Percentiles rank a stretch among this genome's conserved stretches.
phyloP scores from a whole-genome alignment of 2,888 invertebrate genomes.

The Orthosia gracilis region DNA sequence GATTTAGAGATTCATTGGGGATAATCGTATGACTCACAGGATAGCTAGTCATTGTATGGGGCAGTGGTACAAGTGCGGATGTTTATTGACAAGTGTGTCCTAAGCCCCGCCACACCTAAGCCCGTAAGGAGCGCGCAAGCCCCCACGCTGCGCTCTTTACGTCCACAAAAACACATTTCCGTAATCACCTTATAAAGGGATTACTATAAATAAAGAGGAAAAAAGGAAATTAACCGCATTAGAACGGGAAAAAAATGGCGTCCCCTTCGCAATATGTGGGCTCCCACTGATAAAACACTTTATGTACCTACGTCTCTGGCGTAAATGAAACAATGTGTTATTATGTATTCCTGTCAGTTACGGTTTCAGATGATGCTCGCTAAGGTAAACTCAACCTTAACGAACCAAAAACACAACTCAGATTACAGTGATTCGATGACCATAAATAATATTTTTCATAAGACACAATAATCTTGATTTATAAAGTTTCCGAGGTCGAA shows the following conservation, averaged over 20 bases:
- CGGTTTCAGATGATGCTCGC: slow-evolving; percentile 56
- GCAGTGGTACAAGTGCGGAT: slow-evolving; percentile 3
- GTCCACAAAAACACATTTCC: slow-evolving; percentile 91
- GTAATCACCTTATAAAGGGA: slow-evolving; percentile 92
- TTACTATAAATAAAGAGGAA: slow-evolving; percentile 92
- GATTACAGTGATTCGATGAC: slow-evolving; percentile 38
- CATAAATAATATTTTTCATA: slow-evolving; percentile 51
- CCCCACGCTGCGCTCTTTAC: slow-evolving; percentile 90
- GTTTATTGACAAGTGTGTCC: slow-evolving; percentile 40
- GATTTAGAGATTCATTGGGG: slow-evolving; percentile 2
- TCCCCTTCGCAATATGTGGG: slow-evolving; percentile 90
- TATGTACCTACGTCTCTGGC: slow-evolving; percentile 84
- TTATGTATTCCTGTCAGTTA: slow-evolving; percentile 82
- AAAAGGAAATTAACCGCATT: slow-evolving; percentile 91
- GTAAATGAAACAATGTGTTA: slow-evolving; percentile 88
- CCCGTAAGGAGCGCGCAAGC: slow-evolving; percentile 76
- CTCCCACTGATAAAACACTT: slow-evolving; percentile 90
- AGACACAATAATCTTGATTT: slow-evolving; percentile 65
- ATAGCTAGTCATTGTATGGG: slow-evolving; percentile 13
- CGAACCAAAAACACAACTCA: slow-evolving; percentile 4
- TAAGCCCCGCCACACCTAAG: slow-evolving; percentile 68
- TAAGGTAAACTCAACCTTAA: slow-evolving; percentile 68
- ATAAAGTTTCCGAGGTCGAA: slow-evolving; percentile 55
- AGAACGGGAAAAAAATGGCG: slow-evolving; percentile 87
- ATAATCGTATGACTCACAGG: slow-evolving; percentile 27